Conservation (phyloP, 1,140 invertebrate species). For the Drosophila ananassae region DNA sequence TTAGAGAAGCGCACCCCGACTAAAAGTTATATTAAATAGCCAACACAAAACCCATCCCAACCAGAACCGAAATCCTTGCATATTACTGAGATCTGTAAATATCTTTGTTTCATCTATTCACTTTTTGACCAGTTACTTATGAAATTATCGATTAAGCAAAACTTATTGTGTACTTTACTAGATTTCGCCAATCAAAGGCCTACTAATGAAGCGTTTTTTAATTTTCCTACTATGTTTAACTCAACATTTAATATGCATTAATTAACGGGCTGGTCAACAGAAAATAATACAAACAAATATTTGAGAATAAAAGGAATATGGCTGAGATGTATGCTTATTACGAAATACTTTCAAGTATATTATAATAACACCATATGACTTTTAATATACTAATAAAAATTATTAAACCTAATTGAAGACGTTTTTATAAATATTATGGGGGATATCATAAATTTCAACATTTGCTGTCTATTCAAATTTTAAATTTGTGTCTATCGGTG, state of each 20-base stretch:
- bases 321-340: conserved; percentile 74
- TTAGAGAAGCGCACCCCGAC: conserved; percentile 33
- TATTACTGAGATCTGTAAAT: conserved; percentile 65
- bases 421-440: neutral
- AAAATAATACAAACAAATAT: conserved; percentile 15
- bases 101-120: conserved; percentile 64
- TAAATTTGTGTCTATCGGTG: neutral
- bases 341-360: conserved; percentile 75
- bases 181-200: conserved; percentile 34
- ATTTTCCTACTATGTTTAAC: conserved; percentile 69
- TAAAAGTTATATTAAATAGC: conserved; percentile 25
- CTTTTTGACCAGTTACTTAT: conserved; percentile 32
- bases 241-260: conserved; percentile 50
- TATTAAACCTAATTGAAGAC: conserved; percentile 65
- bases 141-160: conserved; percentile 46
- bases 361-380: conserved; percentile 81
- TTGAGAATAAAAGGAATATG: conserved; percentile 37
- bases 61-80: conserved; percentile 32
- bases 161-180: conserved; percentile 52
- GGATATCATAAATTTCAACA: neutral
- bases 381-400: conserved; percentile 79
- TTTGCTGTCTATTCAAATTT: neutral
- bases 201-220: conserved; percentile 47
- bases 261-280: conserved; percentile 34
- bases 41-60: conserved; percentile 12